Evolutionary conservation across 2,113 vertebrate species (phyloP), one percentile per base, ranked within the genome.

Genomic region (Rhagologus leucostigma): DNA sequence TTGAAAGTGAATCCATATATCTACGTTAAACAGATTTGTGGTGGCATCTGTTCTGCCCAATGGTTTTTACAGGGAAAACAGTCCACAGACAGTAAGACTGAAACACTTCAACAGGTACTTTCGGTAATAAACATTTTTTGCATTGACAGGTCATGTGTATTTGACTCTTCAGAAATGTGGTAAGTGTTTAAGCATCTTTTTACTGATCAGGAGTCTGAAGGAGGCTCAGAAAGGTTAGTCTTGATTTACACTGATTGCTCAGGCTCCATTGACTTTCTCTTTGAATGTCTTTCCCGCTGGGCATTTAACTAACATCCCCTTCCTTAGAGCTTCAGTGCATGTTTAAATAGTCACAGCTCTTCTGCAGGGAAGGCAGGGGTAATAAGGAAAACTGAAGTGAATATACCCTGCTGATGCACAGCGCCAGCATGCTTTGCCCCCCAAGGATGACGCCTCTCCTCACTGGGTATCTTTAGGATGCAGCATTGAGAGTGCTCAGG

Each of bases 201-300:
- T 70, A 74, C 56, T 85, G 70, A 82, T 89, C 65, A 85, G 11
- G 78, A 87, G 17, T 53, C 44, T 75, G 49, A 79, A 53, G 39
- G 49, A 76, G 74, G 69, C 78, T 93, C 18, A 42, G 84, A 63
- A 94, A 94, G 90, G 71, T 95, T 86, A 64, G 90, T 73, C 85
- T 90, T 94, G 87, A 94, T 96, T 90, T 90, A 94, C 24, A 21
- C 75, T 32, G 52, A 84, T 95, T 91, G 68, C 85, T 95, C 42
- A 87, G 82, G 84, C 75, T 91, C 33, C 15, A 16, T 42, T 87
- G 70, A 93, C 74, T 93, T 96, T 71, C n/a, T 57, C 81, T 91
- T 89, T 62, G 67, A 75, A 71, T 33, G 13, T 63, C 65, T 91
- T 93, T 93, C 70, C 86, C 15, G 5, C 46, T 0, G 14, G 84